Conservation (phyloP, 2,113 vertebrate species). For the Tretioscincus oriximinensis region DNA sequence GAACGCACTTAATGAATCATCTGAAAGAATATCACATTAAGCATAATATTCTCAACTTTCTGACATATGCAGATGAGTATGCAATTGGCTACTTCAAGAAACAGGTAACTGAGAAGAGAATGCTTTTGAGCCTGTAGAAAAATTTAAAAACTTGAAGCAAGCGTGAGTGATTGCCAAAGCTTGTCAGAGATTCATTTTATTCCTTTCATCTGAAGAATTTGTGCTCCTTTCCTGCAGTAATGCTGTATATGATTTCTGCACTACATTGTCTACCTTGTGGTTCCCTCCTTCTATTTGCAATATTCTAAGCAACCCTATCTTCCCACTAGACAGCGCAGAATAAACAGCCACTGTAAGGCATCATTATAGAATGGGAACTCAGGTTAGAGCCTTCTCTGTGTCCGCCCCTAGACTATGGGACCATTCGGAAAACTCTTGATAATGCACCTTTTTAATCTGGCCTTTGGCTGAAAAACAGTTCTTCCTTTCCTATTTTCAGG, state of each 20-base stretch:
- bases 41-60: slow-evolving; percentile 95
- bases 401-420: too few relatives aligned
- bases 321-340: not conserved
- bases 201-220: not conserved
- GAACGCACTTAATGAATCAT: slow-evolving; percentile 98
- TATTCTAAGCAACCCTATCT: not conserved
- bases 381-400: too few relatives aligned
- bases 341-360: not conserved
- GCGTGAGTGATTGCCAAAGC: not conserved
- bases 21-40: slow-evolving; percentile 99
- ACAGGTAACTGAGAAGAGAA: slow-evolving; percentile 78
- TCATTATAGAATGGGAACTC: too few relatives aligned
- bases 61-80: slow-evolving; percentile 98
- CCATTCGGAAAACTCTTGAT: too few relatives aligned
- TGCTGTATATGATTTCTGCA: not conserved
- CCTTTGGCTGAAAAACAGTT: too few relatives aligned
- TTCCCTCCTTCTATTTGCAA: not conserved
- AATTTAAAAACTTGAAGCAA: not conserved
- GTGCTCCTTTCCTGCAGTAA: too few relatives aligned
- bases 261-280: not conserved
- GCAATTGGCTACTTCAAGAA: slow-evolving; percentile 99
- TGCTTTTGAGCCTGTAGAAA: not conserved
- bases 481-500: too few relatives aligned
- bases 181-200: not conserved
- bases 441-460: too few relatives aligned